Evolutionary conservation across 2,797 vertebrate genomes (phyloP).

Genomic region (Borostomias antarcticus): DNA sequence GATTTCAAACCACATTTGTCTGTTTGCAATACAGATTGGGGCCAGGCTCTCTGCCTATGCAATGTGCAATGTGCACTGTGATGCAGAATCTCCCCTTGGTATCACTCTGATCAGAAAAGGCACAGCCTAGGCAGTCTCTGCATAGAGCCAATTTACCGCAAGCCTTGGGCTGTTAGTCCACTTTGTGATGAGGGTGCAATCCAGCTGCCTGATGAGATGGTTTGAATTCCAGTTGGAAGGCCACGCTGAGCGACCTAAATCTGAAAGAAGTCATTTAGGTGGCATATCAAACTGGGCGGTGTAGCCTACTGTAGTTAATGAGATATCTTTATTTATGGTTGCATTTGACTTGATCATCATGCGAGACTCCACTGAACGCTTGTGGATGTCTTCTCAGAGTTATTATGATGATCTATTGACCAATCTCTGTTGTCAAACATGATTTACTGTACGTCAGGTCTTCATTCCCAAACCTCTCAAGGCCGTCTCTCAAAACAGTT

Average conservation of each 20-base stretch:
- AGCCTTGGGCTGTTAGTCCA: not conserved
- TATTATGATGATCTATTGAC: not conserved
- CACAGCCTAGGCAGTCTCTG: not conserved
- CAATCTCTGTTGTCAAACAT: not conserved
- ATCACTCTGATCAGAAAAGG: not conserved
- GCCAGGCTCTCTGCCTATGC: not conserved
- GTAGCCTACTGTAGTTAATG: not conserved
- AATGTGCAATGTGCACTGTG: no score
- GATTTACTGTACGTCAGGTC: not conserved
- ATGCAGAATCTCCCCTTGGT: no score
- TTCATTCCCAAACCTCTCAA: not conserved
- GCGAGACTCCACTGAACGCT: not conserved
- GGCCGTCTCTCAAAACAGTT: not conserved
- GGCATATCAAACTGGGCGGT: not conserved
- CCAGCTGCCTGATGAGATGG: not conserved
- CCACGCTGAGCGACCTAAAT: not conserved
- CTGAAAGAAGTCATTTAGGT: constrained; percentile 2
- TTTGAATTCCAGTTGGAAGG: not conserved
- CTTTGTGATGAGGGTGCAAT: not conserved
- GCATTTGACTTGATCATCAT: constrained; percentile 6
- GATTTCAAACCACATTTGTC: not conserved
- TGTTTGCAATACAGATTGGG: constrained; percentile 1
- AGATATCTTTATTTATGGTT: not conserved
- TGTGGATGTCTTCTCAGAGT: not conserved
- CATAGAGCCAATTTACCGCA: not conserved